These are phyloP conservation scores for Diprion similis DNA, from an alignment of 1,140 invertebrate species.

Conservation along the genomic window DNA sequence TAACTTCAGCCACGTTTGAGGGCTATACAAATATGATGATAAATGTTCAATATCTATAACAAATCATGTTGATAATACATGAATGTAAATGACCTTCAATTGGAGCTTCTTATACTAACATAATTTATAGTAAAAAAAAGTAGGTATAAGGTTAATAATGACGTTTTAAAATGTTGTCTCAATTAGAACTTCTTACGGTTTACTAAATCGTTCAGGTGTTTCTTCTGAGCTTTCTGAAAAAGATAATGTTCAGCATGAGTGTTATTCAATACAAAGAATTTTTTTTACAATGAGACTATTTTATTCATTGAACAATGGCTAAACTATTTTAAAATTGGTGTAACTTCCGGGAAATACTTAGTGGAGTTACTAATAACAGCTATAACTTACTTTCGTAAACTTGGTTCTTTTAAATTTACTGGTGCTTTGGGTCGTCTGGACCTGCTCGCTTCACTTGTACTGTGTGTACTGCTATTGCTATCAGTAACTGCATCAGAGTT, in stretches of 20 bases:
- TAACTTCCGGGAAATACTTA: background rate
- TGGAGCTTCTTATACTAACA: too few species aligned
- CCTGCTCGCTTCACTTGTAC: slow-evolving; percentile 23
- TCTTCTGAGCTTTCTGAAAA: background rate
- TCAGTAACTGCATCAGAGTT: slow-evolving; percentile 25
- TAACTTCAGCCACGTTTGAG: too few species aligned
- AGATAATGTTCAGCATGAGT: background rate
- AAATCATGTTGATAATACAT: background rate
- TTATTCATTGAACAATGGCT: background rate
- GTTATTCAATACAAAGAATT: background rate
- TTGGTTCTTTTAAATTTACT: slow-evolving; percentile 40
- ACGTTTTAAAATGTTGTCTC: too few species aligned
- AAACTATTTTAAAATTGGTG: background rate
- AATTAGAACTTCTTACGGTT: too few species aligned
- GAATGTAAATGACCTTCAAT: too few species aligned
- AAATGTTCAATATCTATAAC: background rate
- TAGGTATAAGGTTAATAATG: too few species aligned
- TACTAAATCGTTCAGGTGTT: background rate
- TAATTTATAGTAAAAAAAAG: too few species aligned
- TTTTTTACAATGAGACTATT: background rate
- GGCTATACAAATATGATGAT: too few species aligned
- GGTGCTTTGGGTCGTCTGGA: slow-evolving; percentile 45
- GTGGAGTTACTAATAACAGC: background rate
- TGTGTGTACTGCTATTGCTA: slow-evolving; percentile 27
- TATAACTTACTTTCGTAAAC: slow-evolving; percentile 37